Base-by-base conservation (phyloP, 2,113 vertebrate species). In the Origma solitaria region DNA sequence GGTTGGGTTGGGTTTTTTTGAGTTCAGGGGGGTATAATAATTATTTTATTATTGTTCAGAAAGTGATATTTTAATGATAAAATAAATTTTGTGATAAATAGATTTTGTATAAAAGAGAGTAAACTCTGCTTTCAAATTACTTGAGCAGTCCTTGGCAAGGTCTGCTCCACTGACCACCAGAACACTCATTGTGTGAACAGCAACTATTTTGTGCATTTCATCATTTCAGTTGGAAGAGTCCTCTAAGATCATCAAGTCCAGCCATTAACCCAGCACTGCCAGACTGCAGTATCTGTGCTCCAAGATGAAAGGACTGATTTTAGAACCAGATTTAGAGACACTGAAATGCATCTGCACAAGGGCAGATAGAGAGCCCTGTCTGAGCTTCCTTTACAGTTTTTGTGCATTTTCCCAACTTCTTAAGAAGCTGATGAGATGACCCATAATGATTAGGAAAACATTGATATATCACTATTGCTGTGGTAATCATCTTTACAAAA, bases 1-100 rank as follows among this genome's bases (percentile, higher is more conserved):
- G 16, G 18, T 42, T 50, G 60, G 19, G 13, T 22, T 28, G 12
- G 0, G 0, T 0, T 50, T 56, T 45, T 50, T 64, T 17, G 10
- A 40, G 2, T 79, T 85, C 27, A 47, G 24, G 27, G 13, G 8
- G 4, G 14, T 31, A 57, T 19, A 73, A 58, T 30, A 62, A 75
- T 10, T 35, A 62, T 51, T 79, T 64, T 12, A 51, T 68, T 64
- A 49, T 5, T 53, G 33, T 57, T 40, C 62, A 84, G n/a, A 66
- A 71, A 54, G 45, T 33, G 16, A 5, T 49, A 37, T 64, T 83
- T 85, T 51, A 58, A 18, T 22, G 11, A 47, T 9, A 50, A 58
- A 45, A 45, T 45, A 20, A 45, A 45, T 45, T 45, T 45, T 45
- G 44, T 45, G 44, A 45, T 20, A 45, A 45, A 45, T 20, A 45